A percentile compares a stretch with the other conserved stretches of the same genome.
These are phyloP conservation scores for Ameiurus melas DNA, from an alignment of 2,113 vertebrate genomes.

Conservation along the genomic window DNA sequence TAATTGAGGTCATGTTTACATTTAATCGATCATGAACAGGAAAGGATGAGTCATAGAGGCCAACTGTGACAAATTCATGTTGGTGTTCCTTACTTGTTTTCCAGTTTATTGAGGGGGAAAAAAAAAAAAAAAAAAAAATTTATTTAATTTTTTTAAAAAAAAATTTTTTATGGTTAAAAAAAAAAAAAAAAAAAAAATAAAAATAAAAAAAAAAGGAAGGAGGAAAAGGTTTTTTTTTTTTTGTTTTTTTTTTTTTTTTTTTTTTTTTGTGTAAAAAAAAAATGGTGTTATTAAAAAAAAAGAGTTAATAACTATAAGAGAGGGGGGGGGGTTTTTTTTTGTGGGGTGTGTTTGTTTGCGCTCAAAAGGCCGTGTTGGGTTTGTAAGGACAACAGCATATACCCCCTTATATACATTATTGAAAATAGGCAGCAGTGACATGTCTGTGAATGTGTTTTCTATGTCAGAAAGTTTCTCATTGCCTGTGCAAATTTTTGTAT, in stretches of 20 bases:
- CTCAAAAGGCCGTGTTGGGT: conserved; percentile 49
- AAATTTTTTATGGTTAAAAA: no score
- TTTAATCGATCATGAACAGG: conserved; percentile 6
- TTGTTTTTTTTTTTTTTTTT: no score
- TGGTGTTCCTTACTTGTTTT: conserved; percentile 61
- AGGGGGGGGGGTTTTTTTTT: conserved; percentile 25
- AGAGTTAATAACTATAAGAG: no score
- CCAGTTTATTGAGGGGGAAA: no score
- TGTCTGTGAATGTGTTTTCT: conserved; percentile 58
- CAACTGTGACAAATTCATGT: conserved; percentile 53
- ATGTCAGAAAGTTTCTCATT: conserved; percentile 46
- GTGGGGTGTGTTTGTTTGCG: conserved; percentile 20
- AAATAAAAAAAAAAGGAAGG: no score
- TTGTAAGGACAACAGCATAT: conserved; percentile 55
- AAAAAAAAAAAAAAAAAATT: no score
- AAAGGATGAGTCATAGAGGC: conserved; percentile 55
- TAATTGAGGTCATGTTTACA: conserved; percentile 30
- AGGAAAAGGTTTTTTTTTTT: no score
- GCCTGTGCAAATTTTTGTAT: conserved; percentile 46
- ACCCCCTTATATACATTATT: conserved; percentile 58
- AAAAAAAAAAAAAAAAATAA: no score
- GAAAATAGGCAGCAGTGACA: conserved; percentile 53
- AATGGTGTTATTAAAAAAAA: no score
- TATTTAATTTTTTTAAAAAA: no score
- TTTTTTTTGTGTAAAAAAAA: no score